These are phyloP conservation scores for Drosophila nigromelanica DNA, from an alignment of 1,140 invertebrate species.

Conservation along the genomic window DNA sequence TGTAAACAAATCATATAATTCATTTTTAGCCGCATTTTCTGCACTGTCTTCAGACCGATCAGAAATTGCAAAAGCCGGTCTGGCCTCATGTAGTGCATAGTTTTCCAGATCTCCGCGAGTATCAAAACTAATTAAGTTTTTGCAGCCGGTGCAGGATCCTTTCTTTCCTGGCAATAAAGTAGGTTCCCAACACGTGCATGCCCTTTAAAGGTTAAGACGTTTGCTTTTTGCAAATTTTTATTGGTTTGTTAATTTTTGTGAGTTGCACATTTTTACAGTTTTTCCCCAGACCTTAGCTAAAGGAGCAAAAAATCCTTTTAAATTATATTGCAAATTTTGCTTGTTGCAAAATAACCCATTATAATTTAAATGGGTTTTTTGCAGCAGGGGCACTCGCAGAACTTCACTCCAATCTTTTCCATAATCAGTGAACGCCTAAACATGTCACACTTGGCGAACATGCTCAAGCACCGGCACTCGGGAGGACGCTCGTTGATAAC, in stretches of 20 bases:
- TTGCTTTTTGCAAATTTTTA: not conserved
- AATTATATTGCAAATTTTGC: conserved; percentile 12
- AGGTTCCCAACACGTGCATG: too few species aligned
- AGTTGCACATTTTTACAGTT: not conserved
- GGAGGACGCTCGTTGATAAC: not conserved
- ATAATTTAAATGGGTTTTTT: conserved; percentile 5
- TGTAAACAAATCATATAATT: too few species aligned
- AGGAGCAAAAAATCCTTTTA: not conserved
- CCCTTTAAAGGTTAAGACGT: too few species aligned
- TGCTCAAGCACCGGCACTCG: conserved; percentile 6
- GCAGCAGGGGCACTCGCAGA: conserved; percentile 15
- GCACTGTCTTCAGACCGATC: too few species aligned
- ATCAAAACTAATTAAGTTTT: too few species aligned
- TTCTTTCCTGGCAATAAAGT: too few species aligned
- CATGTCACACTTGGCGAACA: not conserved
- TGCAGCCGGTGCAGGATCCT: too few species aligned
- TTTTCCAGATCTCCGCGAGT: too few species aligned
- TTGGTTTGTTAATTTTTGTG: not conserved
- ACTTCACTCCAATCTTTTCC: too few species aligned
- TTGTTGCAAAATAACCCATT: not conserved
- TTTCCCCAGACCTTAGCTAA: not conserved
- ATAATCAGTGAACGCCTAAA: not conserved
- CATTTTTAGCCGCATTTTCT: too few species aligned
- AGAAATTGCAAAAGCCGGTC: too few species aligned
- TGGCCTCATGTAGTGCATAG: too few species aligned